Evolutionary conservation across 2,888 invertebrate species (phyloP), one percentile per base, ranked within the genome.

Genomic region (Escarpia spicata): DNA sequence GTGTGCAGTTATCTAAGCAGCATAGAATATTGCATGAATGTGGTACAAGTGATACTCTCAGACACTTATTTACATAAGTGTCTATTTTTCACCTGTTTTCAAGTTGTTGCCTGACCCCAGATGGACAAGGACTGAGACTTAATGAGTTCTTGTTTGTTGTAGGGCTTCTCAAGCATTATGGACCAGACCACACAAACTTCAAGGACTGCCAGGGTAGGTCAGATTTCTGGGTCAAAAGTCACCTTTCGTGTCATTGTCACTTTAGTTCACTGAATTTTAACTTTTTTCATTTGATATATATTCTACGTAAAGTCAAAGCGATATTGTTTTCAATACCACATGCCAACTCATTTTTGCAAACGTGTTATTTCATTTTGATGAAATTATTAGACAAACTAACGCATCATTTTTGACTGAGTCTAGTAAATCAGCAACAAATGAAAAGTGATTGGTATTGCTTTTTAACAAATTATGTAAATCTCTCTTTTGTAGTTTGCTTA

Each of bases 121-220:
- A 52, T 15, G 9, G 19, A 26, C n/a, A 75, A 26, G 4, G 75
- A 75, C 3, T 75, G 4, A 26, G 26, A 75, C 75, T 26, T 52
- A 52, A 1, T 52, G 52, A 52, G 52, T 12, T 37, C 15, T 26
- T 75, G 19, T 75, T 92, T 93, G 93, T 96, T 96, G 52, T 95
- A 98, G 97, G 97, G 94, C 96, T 98, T 93, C 97, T 98, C 94
- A 97, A 97, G 95, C 97, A 98, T 96, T 98, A 98, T 96, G 93
- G 95, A 37, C 93, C 94, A n/a, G 94, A 95, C 90, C 95, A 96
- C 92, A 94, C 95, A 8, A 96, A 96, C 93, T 94, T 94, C 92
- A 97, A 97, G 60, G 96, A 96, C 93, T 96, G 96, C 75, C 93
- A 93, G 91, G 94, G 95, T 95, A 93, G 93, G 94, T 93, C 26